phyloP scores from a whole-genome alignment of 2,113 vertebrate species.

The Neomonachus schauinslandi region DNA sequence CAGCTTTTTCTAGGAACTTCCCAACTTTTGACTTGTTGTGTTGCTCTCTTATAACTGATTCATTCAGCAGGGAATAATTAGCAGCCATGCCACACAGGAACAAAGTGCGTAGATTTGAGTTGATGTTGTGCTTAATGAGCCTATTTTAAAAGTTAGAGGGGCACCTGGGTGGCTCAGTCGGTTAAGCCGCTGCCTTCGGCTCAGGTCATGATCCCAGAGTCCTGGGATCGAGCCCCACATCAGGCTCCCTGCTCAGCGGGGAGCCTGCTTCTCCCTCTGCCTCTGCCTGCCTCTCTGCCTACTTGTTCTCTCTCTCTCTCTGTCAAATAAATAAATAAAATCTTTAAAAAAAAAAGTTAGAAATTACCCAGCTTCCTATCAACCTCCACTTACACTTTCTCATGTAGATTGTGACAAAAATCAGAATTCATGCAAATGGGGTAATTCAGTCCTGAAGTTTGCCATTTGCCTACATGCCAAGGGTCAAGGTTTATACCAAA shows the following conservation, averaged over 20 bases:
- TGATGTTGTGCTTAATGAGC: constrained; percentile 72
- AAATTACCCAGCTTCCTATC: constrained; percentile 66
- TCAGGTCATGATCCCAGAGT: too few relatives aligned
- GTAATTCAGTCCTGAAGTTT: constrained; percentile 70
- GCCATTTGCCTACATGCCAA: constrained; percentile 47
- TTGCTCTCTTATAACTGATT: constrained; percentile 43
- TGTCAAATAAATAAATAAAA: too few relatives aligned
- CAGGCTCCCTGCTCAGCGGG: too few relatives aligned
- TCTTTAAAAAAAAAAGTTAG: too few relatives aligned
- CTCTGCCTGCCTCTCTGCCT: too few relatives aligned
- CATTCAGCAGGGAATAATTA: constrained; percentile 76
- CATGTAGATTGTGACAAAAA: constrained; percentile 40
- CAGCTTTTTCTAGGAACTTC: constrained; percentile 59
- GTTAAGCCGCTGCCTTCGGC: too few relatives aligned
- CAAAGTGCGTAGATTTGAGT: constrained; percentile 62
- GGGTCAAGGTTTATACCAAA: constrained; percentile 25
- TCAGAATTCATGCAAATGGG: constrained; percentile 56
- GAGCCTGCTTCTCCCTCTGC: too few relatives aligned
- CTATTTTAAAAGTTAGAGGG: constrained; percentile 73
- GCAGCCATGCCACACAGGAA: constrained; percentile 53
- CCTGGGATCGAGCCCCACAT: too few relatives aligned
- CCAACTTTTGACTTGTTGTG: constrained; percentile 42
- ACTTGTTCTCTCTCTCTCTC: too few relatives aligned
- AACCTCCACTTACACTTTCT: constrained; percentile 66
- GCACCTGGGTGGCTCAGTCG: too few relatives aligned